These are phyloP conservation scores for Montipora foliosa DNA, from an alignment of 64 coral and sea anemone genomes.

Conservation along the genomic window DNA sequence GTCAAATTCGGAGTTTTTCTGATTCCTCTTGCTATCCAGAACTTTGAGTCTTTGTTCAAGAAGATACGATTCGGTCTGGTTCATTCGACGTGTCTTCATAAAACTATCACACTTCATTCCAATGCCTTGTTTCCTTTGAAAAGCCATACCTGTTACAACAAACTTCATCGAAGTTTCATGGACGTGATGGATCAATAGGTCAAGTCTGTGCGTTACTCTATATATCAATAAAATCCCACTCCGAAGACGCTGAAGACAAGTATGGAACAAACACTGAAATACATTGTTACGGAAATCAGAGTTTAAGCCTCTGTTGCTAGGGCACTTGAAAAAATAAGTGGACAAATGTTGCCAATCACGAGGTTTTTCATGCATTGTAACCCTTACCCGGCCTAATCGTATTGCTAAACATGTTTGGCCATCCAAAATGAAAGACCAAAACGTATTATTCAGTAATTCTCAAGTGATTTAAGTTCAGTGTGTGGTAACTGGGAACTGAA, in stretches of 20 bases:
- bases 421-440: background rate
- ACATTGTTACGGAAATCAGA: background rate
- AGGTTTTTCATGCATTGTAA: background rate
- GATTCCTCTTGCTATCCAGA: slow-evolving; percentile 57
- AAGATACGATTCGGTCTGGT: slow-evolving; percentile 66
- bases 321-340: background rate
- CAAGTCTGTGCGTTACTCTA: background rate
- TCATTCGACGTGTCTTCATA: slow-evolving; percentile 65
- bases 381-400: background rate
- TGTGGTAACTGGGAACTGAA: background rate
- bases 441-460: background rate
- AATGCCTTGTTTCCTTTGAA: background rate
- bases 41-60: slow-evolving; percentile 67
- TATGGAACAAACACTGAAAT: slow-evolving; percentile 6
- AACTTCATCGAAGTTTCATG: background rate
- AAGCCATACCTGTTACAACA: slow-evolving; percentile 3
- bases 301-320: background rate
- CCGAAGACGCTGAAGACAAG: background rate
- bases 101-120: slow-evolving; percentile 10
- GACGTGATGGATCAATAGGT: background rate
- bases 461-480: background rate
- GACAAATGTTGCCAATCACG: slow-evolving; percentile 24
- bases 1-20: slow-evolving; percentile 57
- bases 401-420: background rate
- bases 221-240: background rate